These are phyloP conservation scores for Drosophila heteroneura DNA, from an alignment of 2,888 invertebrate species.

Conservation along the genomic window DNA sequence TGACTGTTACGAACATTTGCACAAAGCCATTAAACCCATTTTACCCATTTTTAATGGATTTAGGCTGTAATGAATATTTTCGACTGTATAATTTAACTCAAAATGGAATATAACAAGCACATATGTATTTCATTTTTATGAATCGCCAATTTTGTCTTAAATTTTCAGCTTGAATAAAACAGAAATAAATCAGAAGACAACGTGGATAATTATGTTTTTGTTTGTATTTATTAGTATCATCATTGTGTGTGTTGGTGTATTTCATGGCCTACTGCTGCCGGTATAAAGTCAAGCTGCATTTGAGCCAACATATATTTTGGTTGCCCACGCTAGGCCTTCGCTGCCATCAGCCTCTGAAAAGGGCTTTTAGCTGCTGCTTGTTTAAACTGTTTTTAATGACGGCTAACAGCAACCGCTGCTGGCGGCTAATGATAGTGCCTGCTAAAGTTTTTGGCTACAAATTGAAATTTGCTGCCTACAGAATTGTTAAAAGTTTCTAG, in stretches of 20 bases:
- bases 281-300: background rate
- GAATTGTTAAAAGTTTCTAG: slow-evolving; percentile 43
- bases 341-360: slow-evolving; percentile 8
- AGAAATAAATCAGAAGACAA: background rate
- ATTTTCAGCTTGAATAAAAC: background rate
- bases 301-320: slow-evolving; percentile 1
- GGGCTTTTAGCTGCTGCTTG: slow-evolving; percentile 27
- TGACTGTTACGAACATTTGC: background rate
- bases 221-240: background rate
- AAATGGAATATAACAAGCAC: background rate
- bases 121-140: background rate
- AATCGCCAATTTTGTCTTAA: background rate
- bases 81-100: background rate
- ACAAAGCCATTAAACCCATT: background rate
- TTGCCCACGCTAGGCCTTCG: slow-evolving; percentile 2
- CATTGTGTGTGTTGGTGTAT: background rate
- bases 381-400: slow-evolving; percentile 75
- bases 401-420: slow-evolving; percentile 43
- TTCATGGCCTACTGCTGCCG: slow-evolving; percentile 7
- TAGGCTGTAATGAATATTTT: background rate
- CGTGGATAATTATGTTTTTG: background rate
- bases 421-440: slow-evolving; percentile 42
- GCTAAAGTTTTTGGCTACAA: slow-evolving; percentile 30
- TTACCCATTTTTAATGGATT: background rate
- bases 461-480: slow-evolving; percentile 49